Evolutionary conservation across 2,797 vertebrate genomes (phyloP), one percentile per base, ranked within the genome.

Genomic region (Hoplostethus atlanticus): DNA sequence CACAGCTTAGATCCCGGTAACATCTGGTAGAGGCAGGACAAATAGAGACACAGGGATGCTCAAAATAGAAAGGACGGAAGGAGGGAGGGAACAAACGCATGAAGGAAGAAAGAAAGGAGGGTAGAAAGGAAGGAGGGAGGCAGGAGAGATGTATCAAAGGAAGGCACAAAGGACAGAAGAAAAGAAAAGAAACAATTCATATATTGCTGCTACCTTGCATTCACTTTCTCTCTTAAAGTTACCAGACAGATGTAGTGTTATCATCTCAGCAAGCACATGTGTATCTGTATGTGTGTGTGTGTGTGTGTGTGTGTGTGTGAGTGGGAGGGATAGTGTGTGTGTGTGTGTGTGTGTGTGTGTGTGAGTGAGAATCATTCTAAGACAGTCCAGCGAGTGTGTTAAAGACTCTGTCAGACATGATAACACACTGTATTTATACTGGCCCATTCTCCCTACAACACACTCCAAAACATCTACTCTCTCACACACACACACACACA

Each of bases 1-100:
- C 25, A 46, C 30, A 82, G 80, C 79, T 87, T 67, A 90, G 75
- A 66, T 30, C 52, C 44, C 48, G 83, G 88, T 87, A 59, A 53
- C 48, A 77, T 83, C 68, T 74, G 64, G 74, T 56, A 40, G 71
- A 77, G 76, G 72, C 67, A 81, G 71, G 63, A 83, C 72, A 81
- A 80, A 71, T 56, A 64, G 64, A 68, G 59, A 54, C 65, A 74
- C 21, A 0, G 62, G 62, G 51, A 80, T 58, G 66, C 44, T 78
- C 36, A 21, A 70, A 54, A 44, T 16, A 52, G 42, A 25, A 58
- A 63, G 66, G 68, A 68, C 9, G 55, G 47, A 21, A 64, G 54
- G 74, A 76, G 50, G 59, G 44, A 46, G 17, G 28, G 1, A 46
- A 50, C 6, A 64, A 68, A 34, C 9, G 12, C 52, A 13, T 55